These are phyloP conservation scores for Enteromius viviparus DNA, from an alignment of 2,797 vertebrate genomes.

Conservation along the genomic window DNA sequence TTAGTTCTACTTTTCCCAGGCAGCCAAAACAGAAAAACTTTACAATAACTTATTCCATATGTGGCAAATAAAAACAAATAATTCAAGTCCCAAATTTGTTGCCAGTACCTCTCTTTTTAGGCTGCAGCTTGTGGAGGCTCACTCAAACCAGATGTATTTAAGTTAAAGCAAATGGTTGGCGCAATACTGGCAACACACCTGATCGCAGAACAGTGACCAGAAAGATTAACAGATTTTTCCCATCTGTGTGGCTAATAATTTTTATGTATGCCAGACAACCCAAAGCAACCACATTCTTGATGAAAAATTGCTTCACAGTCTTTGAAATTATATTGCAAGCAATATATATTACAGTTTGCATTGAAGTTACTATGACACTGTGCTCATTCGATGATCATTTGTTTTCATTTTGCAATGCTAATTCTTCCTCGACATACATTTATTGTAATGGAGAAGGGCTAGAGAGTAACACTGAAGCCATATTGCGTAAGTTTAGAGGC, in stretches of 20 bases:
- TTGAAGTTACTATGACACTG: slow-evolving; percentile 31
- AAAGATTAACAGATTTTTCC: slow-evolving; percentile 59
- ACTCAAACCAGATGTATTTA: slow-evolving; percentile 80
- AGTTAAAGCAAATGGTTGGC: slow-evolving; percentile 80
- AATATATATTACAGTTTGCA: slow-evolving; percentile 37
- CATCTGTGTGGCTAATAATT: slow-evolving; percentile 53
- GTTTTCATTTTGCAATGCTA: neutral
- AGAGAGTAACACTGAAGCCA: neutral
- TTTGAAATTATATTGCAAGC: slow-evolving; percentile 41
- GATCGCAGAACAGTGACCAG: slow-evolving; percentile 66
- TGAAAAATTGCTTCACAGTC: slow-evolving; percentile 46
- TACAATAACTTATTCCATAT: slow-evolving; percentile 35
- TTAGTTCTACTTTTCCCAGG: neutral
- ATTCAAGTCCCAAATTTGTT: slow-evolving; percentile 62
- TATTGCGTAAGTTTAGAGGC: neutral
- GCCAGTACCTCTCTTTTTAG: slow-evolving; percentile 64
- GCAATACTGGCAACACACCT: slow-evolving; percentile 74
- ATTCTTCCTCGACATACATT: neutral
- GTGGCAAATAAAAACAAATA: slow-evolving; percentile 48
- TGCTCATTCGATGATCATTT: neutral
- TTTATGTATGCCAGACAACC: slow-evolving; percentile 48
- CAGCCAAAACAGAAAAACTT: slow-evolving; percentile 16
- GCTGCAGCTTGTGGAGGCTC: slow-evolving; percentile 61
- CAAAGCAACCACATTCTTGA: slow-evolving; percentile 53
- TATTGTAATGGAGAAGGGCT: neutral